Base-by-base conservation (phyloP, 2,888 invertebrate species). In the Drosophila mettleri region DNA sequence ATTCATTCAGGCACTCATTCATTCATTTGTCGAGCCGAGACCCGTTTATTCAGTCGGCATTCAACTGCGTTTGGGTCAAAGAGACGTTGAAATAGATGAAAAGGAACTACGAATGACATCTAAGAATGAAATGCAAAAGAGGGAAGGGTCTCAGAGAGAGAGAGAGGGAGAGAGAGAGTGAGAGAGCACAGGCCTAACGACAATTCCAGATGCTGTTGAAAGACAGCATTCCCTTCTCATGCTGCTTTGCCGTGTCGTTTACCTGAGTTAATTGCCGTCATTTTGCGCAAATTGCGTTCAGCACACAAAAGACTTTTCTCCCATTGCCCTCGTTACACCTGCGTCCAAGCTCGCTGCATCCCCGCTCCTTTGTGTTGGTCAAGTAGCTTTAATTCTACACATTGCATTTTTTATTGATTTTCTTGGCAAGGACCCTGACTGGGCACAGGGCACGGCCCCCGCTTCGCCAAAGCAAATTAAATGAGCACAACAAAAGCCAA, bases 231-330 rank as follows among this genome's bases (percentile, higher is more conserved):
- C 16, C 18, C 34, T n/a, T 14, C 20, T 27, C 18, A 2, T 22
- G 16, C 43, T 18, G n/a, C 22, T 34, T 34, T 22, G 0, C 20
- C 45, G 60, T 22, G 20, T 41, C 16, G 8, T 9, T 0, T 49
- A 22, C 22, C 34, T 34, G 20, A 70, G 63, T 73, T 85, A 86
- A 85, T 85, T 85, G 86, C 74, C 66, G 33, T 80, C 72, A 69
- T 83, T 82, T 82, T 62, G 72, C 69, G 65, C 78, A 83, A 83
- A 85, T 85, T 83, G 78, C 74, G 70, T 69, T 61, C 69, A 36
- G 51, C 59, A 64, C 45, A 75, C 67, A 74, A 64, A 72, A 66
- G 64, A 64, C 38, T 41, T 31, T 20, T n/a, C n/a, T 33, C 43
- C 55, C 49, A 12, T 7, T 49, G 5, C 14, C 20, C 48, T 29